Conservation (phyloP, 2,113 vertebrate species). For the Todiramphus chloris region DNA sequence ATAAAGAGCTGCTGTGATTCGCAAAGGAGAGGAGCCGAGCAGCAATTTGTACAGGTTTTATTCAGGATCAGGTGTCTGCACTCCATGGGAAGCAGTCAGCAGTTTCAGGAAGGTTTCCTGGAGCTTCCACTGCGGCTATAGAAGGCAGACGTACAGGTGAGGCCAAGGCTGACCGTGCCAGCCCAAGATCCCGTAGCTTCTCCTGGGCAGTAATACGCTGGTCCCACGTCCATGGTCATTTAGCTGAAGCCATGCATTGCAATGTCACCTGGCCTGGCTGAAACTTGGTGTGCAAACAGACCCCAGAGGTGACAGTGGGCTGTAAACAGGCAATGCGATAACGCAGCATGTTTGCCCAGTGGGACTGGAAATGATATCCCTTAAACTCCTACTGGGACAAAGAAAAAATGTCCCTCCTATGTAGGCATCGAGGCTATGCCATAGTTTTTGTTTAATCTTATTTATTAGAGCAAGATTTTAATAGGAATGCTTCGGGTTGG, state of each 20-base stretch:
- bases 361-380: background rate
- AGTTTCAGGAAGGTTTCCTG: background rate
- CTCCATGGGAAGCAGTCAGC: background rate
- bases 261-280: background rate
- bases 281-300: background rate
- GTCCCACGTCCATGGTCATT: background rate
- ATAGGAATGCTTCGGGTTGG: background rate
- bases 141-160: background rate
- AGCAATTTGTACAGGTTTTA: background rate
- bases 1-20: conserved; percentile 18
- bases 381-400: background rate
- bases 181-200: background rate
- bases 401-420: background rate
- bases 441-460: background rate
- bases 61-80: background rate
- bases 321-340: background rate
- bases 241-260: background rate
- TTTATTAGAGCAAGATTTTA: background rate
- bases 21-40: background rate
- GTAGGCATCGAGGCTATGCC: background rate
- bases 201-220: background rate
- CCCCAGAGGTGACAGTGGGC: background rate
- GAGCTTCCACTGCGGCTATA: background rate
- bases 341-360: background rate
- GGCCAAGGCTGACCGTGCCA: background rate